Percentiles rank a stretch among this genome's conserved stretches.
Evolutionary conservation across 2,113 vertebrate genomes (phyloP).

Genomic region (Podiceps cristatus): DNA sequence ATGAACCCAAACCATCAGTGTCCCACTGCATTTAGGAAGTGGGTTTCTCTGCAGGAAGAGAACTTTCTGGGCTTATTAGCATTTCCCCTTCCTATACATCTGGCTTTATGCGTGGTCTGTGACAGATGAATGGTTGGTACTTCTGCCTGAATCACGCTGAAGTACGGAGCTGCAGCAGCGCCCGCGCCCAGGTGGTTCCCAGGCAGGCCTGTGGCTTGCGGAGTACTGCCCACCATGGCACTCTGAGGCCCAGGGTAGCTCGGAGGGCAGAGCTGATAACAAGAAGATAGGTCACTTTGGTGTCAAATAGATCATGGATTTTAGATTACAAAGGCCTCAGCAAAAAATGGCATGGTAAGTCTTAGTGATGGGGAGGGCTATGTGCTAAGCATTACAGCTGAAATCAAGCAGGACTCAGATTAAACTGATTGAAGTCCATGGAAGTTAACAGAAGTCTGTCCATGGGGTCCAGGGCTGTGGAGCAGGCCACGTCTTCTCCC

Average conservation of each 20-base stretch:
- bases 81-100: not conserved
- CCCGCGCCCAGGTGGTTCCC: not conserved
- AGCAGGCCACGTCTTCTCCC: not conserved
- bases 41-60: not conserved
- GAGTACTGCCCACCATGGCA: not conserved
- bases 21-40: not conserved
- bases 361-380: not conserved
- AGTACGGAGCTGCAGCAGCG: not conserved
- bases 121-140: not conserved
- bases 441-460: not conserved
- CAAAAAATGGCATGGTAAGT: not conserved
- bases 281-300: not conserved
- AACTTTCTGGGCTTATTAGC: not conserved
- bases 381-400: not conserved
- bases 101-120: not conserved
- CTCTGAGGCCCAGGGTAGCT: rapidly evolving
- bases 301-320: not conserved
- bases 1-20: not conserved
- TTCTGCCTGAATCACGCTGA: not conserved
- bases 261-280: not conserved
- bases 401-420: not conserved
- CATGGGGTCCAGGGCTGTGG: not conserved
- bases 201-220: not conserved
- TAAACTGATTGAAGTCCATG: not conserved
- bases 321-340: not conserved